Evolutionary conservation across 1,140 invertebrate genomes (phyloP), one percentile per base, ranked within the genome.

Genomic region (Drosophila teissieri): DNA sequence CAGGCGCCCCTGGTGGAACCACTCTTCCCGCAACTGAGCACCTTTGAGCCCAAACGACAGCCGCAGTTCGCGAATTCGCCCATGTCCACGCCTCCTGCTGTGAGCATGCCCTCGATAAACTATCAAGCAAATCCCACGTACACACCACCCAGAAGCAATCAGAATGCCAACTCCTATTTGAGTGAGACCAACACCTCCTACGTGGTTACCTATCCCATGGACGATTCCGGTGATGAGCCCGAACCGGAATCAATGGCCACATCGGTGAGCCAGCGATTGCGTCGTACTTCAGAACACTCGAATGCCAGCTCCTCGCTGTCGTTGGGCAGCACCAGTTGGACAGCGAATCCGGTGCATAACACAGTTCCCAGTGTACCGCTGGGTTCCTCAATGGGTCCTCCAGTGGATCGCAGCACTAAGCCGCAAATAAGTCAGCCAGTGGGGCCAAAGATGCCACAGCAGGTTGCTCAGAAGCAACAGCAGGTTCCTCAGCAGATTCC

Each of bases 1-100:
- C 91, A 92, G 37, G 91, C 91, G 0, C 91, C 91, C 0, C 27
- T 85, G 5, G 91, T 92, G 12, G 91, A 92, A 36, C 91, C 91
- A 1, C 69, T 92, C 2, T 92, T 92, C 31, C 91, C 91, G 12
- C 76, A 92, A 36, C 15, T 92, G 0, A 91, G 48, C 52, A 84
- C 79, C 11, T 91, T 77, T 34, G 85, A 91, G 67, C 19, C 89
- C 3, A 76, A 92, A 36, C 82, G 91, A 0, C 63, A 73, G 40
- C 91, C 91, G 0, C 42, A 69, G 10, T 90, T 56, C 11, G 22
- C n/a, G n/a, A 42, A 73, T 49, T 17, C 46, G 0, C 34, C 40
- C 34, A 60, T 40, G 37, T 31, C 51, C 2, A 22, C 24, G 4
- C 31, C 24, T 4, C 22, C 53, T 6, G 42, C 39, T 14, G 49